Conservation (phyloP, 2,113 vertebrate species). For the Hydropotes inermis region DNA sequence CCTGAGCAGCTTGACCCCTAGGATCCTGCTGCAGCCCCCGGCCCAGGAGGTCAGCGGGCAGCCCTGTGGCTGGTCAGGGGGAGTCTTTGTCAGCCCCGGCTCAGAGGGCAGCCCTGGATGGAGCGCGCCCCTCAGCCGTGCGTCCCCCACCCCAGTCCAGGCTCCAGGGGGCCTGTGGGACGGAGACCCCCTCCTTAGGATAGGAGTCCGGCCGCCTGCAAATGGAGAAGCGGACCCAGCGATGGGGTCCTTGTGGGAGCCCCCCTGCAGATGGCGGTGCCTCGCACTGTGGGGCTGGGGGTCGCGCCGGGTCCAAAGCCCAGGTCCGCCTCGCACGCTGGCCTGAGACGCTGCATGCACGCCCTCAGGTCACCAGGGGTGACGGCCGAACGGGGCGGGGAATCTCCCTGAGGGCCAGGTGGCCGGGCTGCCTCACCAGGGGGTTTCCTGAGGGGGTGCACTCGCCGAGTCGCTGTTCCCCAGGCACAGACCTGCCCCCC, state of each 20-base stretch:
- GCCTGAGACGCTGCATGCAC: accelerated
- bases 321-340: accelerated
- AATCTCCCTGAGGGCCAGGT: not conserved
- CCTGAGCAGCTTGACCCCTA: accelerated
- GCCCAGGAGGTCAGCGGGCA: too few relatives aligned
- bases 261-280: accelerated
- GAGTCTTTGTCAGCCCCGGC: not conserved
- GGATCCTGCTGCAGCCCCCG: accelerated
- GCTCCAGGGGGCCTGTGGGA: not conserved
- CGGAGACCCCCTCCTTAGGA: not conserved
- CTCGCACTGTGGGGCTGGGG: not conserved
- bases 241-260: not conserved
- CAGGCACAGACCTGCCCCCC: not conserved
- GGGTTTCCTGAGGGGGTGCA: not conserved
- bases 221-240: not conserved
- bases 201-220: not conserved
- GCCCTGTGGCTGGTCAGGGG: not conserved
- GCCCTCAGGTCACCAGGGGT: not conserved
- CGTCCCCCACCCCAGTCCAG: not conserved
- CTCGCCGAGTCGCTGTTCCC: not conserved
- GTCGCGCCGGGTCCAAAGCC: not conserved
- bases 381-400: accelerated
- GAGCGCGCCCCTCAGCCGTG: not conserved
- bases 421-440: not conserved
- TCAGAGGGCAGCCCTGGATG: not conserved